Evolutionary conservation across 2,797 vertebrate species (phyloP), one percentile per base, ranked within the genome.

Genomic region (Ispidina picta): DNA sequence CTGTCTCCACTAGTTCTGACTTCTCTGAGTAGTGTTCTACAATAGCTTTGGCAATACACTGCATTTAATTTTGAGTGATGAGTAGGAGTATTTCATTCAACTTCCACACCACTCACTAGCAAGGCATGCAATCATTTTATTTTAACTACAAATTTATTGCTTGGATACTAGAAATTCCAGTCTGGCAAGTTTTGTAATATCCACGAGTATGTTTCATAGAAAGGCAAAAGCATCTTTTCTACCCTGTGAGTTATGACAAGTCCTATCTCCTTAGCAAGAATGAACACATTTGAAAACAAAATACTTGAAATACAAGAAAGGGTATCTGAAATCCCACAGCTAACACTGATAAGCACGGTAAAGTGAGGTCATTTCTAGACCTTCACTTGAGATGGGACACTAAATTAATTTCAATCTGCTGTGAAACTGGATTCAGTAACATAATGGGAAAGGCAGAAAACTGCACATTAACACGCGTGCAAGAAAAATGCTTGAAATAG

Each of bases 381-480:
- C 15, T 72, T 44, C 39, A 18, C 60, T 79, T 94, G 37, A 91
- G 52, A 62, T 15, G 10, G 49, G 29, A 88, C 22, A 68, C n/a
- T 56, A 51, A 51, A 78, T n/a, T n/a, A n/a, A 73, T 88, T 91
- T 92, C 78, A 80, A 35, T 66, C n/a, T 84, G 39, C 25, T 93
- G 76, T 86, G 66, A 88, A 91, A 91, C 16, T 17, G 17, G 72
- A 80, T 90, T 71, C 69, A 85, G 25, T 37, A 74, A 54, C 54
- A 33, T 51, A 82, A 68, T 21, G 15, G 23, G 84, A 93, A 66
- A 17, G 9, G 17, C 6, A 23, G 4, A 75, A 83, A 88, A 89
- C 5, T 35, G 49, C 43, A 8, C 33, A 65, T 69, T 83, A 79
- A 15, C 48, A 35, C 8, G 33, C 54, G 33, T 26, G n/a, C 33